Base-by-base conservation (phyloP, 2,797 vertebrate species). In the Urosaurus nigricauda region DNA sequence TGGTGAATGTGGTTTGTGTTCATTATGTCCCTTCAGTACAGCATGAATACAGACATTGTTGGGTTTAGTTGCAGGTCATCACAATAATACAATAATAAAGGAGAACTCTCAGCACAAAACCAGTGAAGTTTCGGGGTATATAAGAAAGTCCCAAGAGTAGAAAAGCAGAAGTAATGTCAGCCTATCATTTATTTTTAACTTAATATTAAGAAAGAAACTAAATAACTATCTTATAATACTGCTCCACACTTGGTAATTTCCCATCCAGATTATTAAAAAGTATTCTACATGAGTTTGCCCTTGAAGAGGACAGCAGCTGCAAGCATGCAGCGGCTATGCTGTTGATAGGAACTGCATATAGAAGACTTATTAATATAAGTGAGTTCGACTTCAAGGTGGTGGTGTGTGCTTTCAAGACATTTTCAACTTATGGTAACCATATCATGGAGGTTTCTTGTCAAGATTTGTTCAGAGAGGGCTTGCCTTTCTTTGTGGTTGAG, bases 1-100 rank as follows among this genome's bases (percentile, higher is more conserved):
- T 60, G 58, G 58, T 21, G 17, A 60, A 21, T 6, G 6, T 21
- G 19, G 19, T 21, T 60, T 4, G 21, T 37, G 35, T n/a, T 56
- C 79, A 81, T 37, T 3, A 14, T 84, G 32, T 35, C 21, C 53
- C n/a, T 56, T 84, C n/a, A 73, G 16, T 37, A 51, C 13, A 24
- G 0, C 35, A 81, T 37, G n/a, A 58, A 16, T 58, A 58, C 5
- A 60, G 19, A 60, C 19, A 21, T 81, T 35, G 37, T 16, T 35
- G 51, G 51, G 17, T 51, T 84, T 84, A 84, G 71, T 11, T 84
- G 5, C 32, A 29, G 19, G 5, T 71, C n/a, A 56, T 24, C 26
- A 17, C 47, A 84, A 71, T 56, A 35, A 84, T 73, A 70, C n/a
- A n/a, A n/a, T n/a, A n/a, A 71, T 43, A 56, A 79, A 84, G 16